A percentile compares a stretch with the other conserved stretches of the same genome.
Evolutionary conservation across 2,888 invertebrate species (phyloP).

Genomic region (Stenoptilia bipunctidactyla): DNA sequence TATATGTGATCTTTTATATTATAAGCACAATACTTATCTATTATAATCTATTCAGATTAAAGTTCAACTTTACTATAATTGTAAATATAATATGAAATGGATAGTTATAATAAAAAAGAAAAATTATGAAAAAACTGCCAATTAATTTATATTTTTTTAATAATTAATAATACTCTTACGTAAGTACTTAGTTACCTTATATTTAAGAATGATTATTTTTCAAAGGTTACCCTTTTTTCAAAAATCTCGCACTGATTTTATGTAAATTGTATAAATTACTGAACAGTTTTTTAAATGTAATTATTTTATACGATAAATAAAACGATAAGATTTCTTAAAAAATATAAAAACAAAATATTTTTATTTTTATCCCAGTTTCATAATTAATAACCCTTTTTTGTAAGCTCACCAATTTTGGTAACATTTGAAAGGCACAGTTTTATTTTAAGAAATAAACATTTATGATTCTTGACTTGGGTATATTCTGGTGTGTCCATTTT

Average conservation of each 20-base stretch:
- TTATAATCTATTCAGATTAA: no score
- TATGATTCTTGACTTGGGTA: no score
- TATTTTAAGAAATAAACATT: no score
- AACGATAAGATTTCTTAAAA: conserved; percentile 29
- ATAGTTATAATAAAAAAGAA: neutral
- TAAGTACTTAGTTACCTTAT: conserved; percentile 43
- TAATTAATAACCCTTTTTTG: no score
- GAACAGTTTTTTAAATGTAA: conserved; percentile 13
- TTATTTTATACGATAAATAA: conserved; percentile 23
- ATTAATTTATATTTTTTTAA: conserved; percentile 16
- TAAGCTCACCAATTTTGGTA: no score
- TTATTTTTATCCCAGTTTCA: no score
- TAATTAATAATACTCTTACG: conserved; percentile 19
- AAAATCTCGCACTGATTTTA: conserved; percentile 14
- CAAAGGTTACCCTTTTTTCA: conserved; percentile 33
- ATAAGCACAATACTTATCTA: no score
- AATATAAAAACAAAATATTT: conserved; percentile 17
- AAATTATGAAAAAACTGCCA: neutral
- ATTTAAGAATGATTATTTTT: conserved; percentile 26
- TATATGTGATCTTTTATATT: conserved; percentile 27
- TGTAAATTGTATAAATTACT: conserved; percentile 23
- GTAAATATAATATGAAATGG: neutral
- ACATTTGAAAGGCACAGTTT: no score
- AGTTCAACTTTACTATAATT: neutral
- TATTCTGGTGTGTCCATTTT: no score